Percentiles rank a stretch among this genome's conserved stretches.
These are phyloP conservation scores for Ferdinandea cuprea DNA, from an alignment of 2,888 invertebrate genomes.

Conservation along the genomic window DNA sequence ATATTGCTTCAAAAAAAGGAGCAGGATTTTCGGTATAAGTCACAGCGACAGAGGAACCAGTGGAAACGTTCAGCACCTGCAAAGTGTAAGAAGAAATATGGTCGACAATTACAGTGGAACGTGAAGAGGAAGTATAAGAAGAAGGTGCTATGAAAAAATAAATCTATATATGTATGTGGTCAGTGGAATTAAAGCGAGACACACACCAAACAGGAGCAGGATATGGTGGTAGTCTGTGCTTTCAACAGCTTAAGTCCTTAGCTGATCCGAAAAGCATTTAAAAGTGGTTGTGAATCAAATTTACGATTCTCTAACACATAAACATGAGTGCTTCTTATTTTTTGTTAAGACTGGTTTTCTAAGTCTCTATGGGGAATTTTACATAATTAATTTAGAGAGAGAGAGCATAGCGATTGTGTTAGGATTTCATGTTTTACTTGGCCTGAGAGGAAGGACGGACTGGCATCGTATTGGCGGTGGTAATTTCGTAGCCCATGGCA, in stretches of 20 bases:
- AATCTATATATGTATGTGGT: constrained; percentile 51
- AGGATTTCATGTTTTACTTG: constrained; percentile 48
- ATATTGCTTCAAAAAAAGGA: constrained; percentile 48
- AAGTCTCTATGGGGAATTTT: constrained; percentile 70
- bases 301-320: constrained; percentile 51
- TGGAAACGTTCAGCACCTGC: constrained; percentile 70
- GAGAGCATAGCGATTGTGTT: constrained; percentile 70
- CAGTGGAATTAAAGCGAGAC: constrained; percentile 66
- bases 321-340: constrained; percentile 18
- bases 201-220: constrained; percentile 37
- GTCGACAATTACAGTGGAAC: constrained; percentile 70
- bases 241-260: constrained; percentile 71
- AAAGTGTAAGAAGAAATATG: constrained; percentile 73
- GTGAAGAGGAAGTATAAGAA: constrained; percentile 39
- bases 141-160: constrained; percentile 15
- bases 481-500: constrained; percentile 45
- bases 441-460: background rate
- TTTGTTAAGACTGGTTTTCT: constrained; percentile 40
- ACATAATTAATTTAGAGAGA: constrained; percentile 74
- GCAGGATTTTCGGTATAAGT: constrained; percentile 58
- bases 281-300: constrained; percentile 68
- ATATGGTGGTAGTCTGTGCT: constrained; percentile 32
- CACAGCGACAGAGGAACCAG: constrained; percentile 17
- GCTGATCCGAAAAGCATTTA: constrained; percentile 72
- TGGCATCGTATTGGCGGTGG: constrained; percentile 9